Evolutionary conservation across 2,888 invertebrate genomes (phyloP).

Genomic region (Meghimatium bilineatum): DNA sequence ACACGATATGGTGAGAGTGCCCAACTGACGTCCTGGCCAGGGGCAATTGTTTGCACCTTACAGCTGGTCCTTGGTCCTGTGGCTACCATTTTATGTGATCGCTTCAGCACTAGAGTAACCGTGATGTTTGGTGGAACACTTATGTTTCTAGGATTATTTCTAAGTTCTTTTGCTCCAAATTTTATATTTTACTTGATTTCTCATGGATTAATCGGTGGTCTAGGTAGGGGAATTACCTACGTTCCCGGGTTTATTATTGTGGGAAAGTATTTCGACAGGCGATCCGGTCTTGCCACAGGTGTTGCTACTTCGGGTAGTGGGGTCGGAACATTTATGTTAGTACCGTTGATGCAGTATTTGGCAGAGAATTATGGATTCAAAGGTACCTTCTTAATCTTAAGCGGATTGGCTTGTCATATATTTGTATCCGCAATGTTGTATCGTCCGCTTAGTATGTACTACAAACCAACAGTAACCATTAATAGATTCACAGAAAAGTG

Average conservation of each 20-base stretch:
- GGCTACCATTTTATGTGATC: constrained; percentile 58
- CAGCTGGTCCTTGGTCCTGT: constrained; percentile 63
- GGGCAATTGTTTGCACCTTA: constrained; percentile 58
- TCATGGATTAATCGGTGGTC: constrained; percentile 61
- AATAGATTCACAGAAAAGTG: background rate
- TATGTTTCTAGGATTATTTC: constrained; percentile 53
- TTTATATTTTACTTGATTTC: constrained; percentile 56
- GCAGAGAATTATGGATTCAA: constrained; percentile 60
- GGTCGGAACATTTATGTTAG: constrained; percentile 63
- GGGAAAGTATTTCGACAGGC: constrained; percentile 65
- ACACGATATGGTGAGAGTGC: constrained; percentile 60
- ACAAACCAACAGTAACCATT: background rate
- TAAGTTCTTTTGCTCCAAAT: constrained; percentile 61
- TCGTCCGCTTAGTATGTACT: constrained; percentile 58
- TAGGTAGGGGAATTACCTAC: constrained; percentile 62
- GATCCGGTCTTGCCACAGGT: constrained; percentile 64
- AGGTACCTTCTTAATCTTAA: constrained; percentile 62
- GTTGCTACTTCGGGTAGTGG: constrained; percentile 62
- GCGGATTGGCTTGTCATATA: constrained; percentile 58
- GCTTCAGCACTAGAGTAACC: constrained; percentile 58
- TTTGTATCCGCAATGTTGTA: constrained; percentile 62
- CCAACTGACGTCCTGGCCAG: constrained; percentile 67
- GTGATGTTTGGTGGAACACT: constrained; percentile 58
- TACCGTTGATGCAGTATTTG: constrained; percentile 58
- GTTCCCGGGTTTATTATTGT: constrained; percentile 62